A percentile compares a stretch with the other conserved stretches of the same genome.
These are phyloP conservation scores for Heliconius eleuchia DNA, from an alignment of 1,140 invertebrate genomes.

Conservation along the genomic window DNA sequence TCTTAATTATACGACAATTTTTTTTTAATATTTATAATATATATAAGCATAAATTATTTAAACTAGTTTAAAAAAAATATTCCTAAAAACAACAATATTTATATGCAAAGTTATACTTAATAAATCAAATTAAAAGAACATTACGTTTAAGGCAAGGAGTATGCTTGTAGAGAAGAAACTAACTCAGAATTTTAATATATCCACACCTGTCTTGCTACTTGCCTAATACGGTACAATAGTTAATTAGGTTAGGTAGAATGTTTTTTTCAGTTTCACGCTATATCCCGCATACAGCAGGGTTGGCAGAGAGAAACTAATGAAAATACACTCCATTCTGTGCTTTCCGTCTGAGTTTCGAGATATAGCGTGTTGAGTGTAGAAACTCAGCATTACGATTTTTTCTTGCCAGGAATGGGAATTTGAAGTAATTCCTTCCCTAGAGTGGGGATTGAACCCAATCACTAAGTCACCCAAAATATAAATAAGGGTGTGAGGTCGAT, in stretches of 20 bases:
- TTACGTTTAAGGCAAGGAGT: conserved; percentile 15
- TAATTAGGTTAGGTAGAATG: background rate
- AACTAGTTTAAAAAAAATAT: background rate
- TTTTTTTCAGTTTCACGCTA: no score
- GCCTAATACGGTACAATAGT: background rate
- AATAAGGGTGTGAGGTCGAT: no score
- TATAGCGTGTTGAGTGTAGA: background rate
- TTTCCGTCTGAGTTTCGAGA: background rate
- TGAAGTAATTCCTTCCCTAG: no score
- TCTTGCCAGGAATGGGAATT: no score
- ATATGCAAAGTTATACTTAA: background rate
- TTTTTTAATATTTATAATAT: no score
- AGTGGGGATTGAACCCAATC: no score
- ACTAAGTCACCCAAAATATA: no score
- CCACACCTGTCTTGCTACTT: conserved; percentile 10
- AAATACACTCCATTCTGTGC: background rate
- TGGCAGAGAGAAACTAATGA: no score
- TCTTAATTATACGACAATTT: no score
- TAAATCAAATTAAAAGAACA: background rate
- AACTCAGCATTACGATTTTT: background rate
- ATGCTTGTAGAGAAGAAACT: conserved; percentile 11
- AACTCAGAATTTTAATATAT: conserved; percentile 21
- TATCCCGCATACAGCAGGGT: no score
- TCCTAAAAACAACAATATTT: background rate
- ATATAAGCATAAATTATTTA: no score